Conservation (phyloP, 1,140 invertebrate genomes). For the Apolygus lucorum region DNA sequence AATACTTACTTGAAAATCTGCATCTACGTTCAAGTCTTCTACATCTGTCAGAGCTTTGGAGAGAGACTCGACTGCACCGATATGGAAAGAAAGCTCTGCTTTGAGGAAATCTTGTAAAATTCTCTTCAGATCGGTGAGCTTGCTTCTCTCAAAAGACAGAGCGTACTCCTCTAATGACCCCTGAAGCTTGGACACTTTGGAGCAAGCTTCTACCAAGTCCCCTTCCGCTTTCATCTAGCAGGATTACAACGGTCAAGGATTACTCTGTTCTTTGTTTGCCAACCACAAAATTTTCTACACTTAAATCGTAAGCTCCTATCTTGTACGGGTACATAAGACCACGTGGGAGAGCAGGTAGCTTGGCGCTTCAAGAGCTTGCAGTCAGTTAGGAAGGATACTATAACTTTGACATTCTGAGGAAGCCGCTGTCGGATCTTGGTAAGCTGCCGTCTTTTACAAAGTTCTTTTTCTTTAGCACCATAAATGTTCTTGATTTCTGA, state of each 20-base stretch:
- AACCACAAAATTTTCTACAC: too few relatives aligned
- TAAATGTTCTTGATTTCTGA: neutral
- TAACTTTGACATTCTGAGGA: neutral
- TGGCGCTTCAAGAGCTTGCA: too few relatives aligned
- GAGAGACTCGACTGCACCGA: neutral
- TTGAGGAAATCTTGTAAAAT: constrained; percentile 6
- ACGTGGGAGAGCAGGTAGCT: too few relatives aligned
- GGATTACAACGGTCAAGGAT: too few relatives aligned
- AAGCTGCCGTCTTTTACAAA: neutral
- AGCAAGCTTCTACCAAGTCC: neutral
- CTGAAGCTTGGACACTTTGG: neutral
- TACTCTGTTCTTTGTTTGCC: too few relatives aligned
- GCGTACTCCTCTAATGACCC: neutral
- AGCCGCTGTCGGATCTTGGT: neutral
- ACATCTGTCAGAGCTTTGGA: neutral
- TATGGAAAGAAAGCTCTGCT: constrained; percentile 9
- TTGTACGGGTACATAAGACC: too few relatives aligned
- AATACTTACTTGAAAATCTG: neutral
- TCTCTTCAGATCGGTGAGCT: neutral
- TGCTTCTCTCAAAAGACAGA: constrained; percentile 2
- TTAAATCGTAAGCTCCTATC: too few relatives aligned
- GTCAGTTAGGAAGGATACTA: neutral
- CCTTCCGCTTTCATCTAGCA: constrained; percentile 5
- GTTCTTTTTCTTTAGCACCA: neutral
- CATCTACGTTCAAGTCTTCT: neutral